Percentiles rank a stretch among this genome's conserved stretches.
Evolutionary conservation across 2,888 invertebrate species (phyloP).

Genomic region (Chymomyza caudatula): DNA sequence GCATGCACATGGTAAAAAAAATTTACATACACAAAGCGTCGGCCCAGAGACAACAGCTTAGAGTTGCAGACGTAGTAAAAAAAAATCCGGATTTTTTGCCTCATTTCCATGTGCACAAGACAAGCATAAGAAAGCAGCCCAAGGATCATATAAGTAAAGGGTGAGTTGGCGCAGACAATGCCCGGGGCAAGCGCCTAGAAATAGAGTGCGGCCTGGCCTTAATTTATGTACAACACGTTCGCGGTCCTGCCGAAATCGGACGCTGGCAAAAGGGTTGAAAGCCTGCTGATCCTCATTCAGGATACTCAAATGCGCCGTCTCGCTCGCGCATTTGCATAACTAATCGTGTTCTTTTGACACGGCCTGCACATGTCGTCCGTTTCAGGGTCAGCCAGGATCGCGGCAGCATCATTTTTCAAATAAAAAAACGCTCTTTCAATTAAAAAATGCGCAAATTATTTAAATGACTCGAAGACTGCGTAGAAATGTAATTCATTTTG

Average conservation of each 20-base stretch:
- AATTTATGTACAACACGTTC: constrained; percentile 73
- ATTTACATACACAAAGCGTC: constrained; percentile 28
- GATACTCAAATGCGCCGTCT: constrained; percentile 42
- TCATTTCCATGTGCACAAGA: constrained; percentile 71
- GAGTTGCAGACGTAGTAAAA: constrained; percentile 47
- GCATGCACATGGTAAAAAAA: constrained; percentile 18
- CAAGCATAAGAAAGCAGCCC: constrained; percentile 47
- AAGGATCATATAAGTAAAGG: constrained; percentile 42
- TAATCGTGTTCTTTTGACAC: constrained; percentile 48
- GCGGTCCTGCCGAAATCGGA: constrained; percentile 45
- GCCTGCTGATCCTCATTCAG: constrained; percentile 46
- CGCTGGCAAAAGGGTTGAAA: constrained; percentile 53
- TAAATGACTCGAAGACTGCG: constrained; percentile 21
- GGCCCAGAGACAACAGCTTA: constrained; percentile 4
- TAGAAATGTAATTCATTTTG: neutral
- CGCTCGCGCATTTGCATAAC: constrained; percentile 65
- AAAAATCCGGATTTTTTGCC: constrained; percentile 75
- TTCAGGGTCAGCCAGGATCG: constrained; percentile 47
- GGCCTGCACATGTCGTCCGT: constrained; percentile 21
- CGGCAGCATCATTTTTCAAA: constrained; percentile 60
- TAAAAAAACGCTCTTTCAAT: constrained; percentile 49
- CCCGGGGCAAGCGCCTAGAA: constrained; percentile 21
- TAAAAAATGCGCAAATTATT: constrained; percentile 62
- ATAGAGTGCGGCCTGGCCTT: constrained; percentile 44
- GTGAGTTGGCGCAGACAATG: constrained; percentile 33